Conservation (phyloP, 2,888 invertebrate species). For the Macroteleia sp. region DNA sequence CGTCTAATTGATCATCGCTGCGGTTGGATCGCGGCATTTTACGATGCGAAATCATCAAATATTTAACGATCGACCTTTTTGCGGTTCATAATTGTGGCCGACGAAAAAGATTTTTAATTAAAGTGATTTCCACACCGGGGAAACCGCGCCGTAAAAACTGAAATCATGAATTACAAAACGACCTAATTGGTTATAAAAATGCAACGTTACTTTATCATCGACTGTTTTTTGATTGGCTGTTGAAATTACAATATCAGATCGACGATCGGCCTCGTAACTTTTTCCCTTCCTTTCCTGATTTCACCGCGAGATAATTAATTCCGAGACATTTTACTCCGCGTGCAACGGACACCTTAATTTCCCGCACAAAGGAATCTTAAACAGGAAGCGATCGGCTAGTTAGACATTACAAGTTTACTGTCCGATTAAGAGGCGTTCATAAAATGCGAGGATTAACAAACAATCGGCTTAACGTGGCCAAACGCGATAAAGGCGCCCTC, state of each 20-base stretch:
- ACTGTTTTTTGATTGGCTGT: constrained; percentile 19
- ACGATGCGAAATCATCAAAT: constrained; percentile 15
- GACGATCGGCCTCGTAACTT: constrained; percentile 16
- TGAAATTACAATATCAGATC: constrained; percentile 23
- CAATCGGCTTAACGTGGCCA: constrained; percentile 20
- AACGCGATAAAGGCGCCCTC: neutral
- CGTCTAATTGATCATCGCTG: constrained; percentile 7
- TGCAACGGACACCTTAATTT: neutral
- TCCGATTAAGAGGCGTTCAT: constrained; percentile 22
- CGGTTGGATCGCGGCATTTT: neutral
- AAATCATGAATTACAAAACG: constrained; percentile 22
- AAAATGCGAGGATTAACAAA: constrained; percentile 25
- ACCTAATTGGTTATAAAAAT: constrained; percentile 27
- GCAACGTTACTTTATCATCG: constrained; percentile 22
- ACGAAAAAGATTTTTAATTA: constrained; percentile 20
- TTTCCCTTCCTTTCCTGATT: constrained; percentile 1
- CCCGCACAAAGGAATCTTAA: constrained; percentile 1
- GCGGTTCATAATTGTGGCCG: constrained; percentile 8
- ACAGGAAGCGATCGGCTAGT: constrained; percentile 32
- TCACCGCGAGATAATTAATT: constrained; percentile 12
- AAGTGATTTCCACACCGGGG: constrained; percentile 27
- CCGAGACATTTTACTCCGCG: neutral
- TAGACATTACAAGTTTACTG: constrained; percentile 21
- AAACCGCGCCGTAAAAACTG: constrained; percentile 20
- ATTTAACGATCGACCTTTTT: constrained; percentile 19